Evolutionary conservation across 1,140 invertebrate genomes (phyloP).

Genomic region (Ceratosolen fusciceps): DNA sequence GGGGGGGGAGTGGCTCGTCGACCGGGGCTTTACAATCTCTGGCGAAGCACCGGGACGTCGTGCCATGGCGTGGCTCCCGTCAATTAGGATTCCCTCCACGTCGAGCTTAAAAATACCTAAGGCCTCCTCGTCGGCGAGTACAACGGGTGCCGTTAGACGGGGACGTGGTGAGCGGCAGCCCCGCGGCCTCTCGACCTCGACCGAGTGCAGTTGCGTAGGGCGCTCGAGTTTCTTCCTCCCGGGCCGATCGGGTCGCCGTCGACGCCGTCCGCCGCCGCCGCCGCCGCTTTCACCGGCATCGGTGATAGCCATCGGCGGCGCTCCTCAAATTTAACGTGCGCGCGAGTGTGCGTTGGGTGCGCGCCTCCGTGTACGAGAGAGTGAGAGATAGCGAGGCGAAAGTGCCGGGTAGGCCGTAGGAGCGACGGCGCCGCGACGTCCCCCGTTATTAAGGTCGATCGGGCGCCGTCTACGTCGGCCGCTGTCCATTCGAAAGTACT

Average conservation of each 20-base stretch:
- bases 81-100: too few relatives aligned
- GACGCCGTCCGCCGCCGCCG: neutral
- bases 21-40: too few relatives aligned
- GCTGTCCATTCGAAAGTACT: neutral
- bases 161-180: neutral
- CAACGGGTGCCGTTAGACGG: neutral
- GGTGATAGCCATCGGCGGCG: neutral
- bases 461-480: neutral
- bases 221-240: conserved; percentile 24
- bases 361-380: neutral
- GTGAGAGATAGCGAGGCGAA: neutral
- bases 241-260: neutral
- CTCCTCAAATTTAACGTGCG: neutral
- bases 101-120: too few relatives aligned
- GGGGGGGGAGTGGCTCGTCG: too few relatives aligned
- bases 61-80: too few relatives aligned
- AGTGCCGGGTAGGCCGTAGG: neutral
- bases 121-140: too few relatives aligned
- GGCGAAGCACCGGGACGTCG: too few relatives aligned
- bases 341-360: neutral
- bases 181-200: neutral
- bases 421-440: neutral
- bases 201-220: neutral
- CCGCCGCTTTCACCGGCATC: neutral
- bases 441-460: conserved; percentile 10